These are phyloP conservation scores for Tapirus indicus DNA, from an alignment of 2,797 vertebrate species.

Conservation along the genomic window DNA sequence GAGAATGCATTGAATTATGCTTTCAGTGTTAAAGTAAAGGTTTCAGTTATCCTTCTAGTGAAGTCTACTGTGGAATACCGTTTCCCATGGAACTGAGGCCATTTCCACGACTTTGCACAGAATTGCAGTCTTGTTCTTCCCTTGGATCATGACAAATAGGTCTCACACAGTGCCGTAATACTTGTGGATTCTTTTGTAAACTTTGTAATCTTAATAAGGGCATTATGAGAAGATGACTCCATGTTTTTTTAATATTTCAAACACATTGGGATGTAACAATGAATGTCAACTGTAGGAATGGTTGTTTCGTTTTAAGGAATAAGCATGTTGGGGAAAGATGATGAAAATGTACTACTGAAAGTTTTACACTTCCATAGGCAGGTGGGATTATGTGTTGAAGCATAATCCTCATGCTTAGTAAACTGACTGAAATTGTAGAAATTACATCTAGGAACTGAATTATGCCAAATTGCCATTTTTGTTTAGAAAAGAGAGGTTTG, in stretches of 20 bases:
- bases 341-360: conserved; percentile 84
- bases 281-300: conserved; percentile 81
- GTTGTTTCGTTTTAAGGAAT: conserved; percentile 83
- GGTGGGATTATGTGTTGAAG: conserved; percentile 82
- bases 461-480: conserved; percentile 74
- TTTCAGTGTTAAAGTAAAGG: conserved; percentile 84
- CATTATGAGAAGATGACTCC: conserved; percentile 90
- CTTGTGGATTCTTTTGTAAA: conserved; percentile 88
- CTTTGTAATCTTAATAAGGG: conserved; percentile 89
- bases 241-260: conserved; percentile 85
- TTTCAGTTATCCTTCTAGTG: conserved; percentile 84
- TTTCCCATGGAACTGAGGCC: conserved; percentile 86
- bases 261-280: conserved; percentile 83
- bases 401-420: conserved; percentile 77
- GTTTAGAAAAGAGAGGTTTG: conserved; percentile 63
- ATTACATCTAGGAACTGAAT: conserved; percentile 69
- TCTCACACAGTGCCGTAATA: conserved; percentile 88
- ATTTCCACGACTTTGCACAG: conserved; percentile 86
- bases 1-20: conserved; percentile 83
- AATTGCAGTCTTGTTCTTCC: conserved; percentile 88
- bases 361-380: conserved; percentile 83
- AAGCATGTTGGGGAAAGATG: conserved; percentile 63
- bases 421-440: conserved; percentile 74
- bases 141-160: conserved; percentile 86
- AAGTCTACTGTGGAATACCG: conserved; percentile 84